Conservation (phyloP, 1,140 invertebrate genomes). For the Solenopsis fugax region DNA sequence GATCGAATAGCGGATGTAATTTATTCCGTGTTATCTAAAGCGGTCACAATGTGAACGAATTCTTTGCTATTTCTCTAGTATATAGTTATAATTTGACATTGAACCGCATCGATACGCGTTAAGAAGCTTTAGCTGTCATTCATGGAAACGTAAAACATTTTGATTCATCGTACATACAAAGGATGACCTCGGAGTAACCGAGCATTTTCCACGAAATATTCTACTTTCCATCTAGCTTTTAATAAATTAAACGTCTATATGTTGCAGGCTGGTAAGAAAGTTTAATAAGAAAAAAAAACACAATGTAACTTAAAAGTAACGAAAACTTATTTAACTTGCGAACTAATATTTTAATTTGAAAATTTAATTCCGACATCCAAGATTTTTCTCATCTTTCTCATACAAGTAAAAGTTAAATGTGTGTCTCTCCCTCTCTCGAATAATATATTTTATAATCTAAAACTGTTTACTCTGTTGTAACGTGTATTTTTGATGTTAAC, state of each 20-base stretch:
- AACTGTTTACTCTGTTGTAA: too few species aligned
- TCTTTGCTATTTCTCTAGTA: background rate
- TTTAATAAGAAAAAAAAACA: slow-evolving; percentile 3
- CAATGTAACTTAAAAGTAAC: background rate
- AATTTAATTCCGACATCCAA: slow-evolving; percentile 16
- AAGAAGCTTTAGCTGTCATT: background rate
- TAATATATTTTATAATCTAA: background rate
- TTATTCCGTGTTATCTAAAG: slow-evolving; percentile 62
- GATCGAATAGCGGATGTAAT: slow-evolving; percentile 71
- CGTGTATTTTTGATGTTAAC: too few species aligned
- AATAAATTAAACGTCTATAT: slow-evolving; percentile 25
- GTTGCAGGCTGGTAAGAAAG: slow-evolving; percentile 9
- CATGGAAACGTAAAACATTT: slow-evolving; percentile 9
- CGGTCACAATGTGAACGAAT: background rate
- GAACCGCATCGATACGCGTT: background rate
- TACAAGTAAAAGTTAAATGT: slow-evolving; percentile 1
- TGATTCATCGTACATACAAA: too few species aligned
- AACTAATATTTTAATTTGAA: slow-evolving; percentile 30
- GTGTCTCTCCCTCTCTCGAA: background rate
- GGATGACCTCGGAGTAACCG: background rate
- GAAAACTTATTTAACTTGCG: slow-evolving; percentile 15
- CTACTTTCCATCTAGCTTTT: background rate
- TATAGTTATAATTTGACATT: slow-evolving; percentile 1
- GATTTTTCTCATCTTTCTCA: background rate
- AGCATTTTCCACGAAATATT: background rate